Evolutionary conservation across 2,888 invertebrate genomes (phyloP).

Genomic region (Andrena minutula): DNA sequence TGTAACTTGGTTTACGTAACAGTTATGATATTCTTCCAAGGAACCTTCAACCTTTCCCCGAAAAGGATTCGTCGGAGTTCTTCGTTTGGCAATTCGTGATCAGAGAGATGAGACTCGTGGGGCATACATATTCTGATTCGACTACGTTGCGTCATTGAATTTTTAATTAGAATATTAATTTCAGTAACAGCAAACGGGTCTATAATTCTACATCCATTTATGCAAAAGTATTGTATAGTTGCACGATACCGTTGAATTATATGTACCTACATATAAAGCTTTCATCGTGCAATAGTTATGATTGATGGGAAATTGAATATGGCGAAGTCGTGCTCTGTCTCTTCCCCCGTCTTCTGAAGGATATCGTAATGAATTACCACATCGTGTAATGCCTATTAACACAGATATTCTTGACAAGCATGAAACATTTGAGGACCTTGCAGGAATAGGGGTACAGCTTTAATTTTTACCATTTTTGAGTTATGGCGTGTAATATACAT

Average conservation of each 20-base stretch:
- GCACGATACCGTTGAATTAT: not conserved
- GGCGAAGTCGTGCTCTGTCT: too few relatives aligned
- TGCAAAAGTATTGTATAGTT: not conserved
- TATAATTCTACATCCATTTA: not conserved
- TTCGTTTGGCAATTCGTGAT: constrained; percentile 28
- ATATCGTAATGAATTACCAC: too few relatives aligned
- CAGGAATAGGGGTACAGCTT: too few relatives aligned
- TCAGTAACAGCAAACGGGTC: not conserved
- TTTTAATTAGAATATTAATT: constrained; percentile 27
- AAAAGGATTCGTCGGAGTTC: constrained; percentile 40
- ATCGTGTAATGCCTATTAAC: too few relatives aligned
- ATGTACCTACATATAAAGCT: too few relatives aligned
- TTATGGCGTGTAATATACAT: too few relatives aligned
- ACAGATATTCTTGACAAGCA: too few relatives aligned
- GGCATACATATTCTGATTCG: constrained; percentile 12
- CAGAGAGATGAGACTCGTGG: constrained; percentile 2
- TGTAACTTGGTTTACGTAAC: constrained; percentile 58
- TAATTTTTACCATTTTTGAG: too few relatives aligned
- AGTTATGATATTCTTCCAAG: constrained; percentile 45
- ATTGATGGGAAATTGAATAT: too few relatives aligned
- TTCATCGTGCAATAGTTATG: too few relatives aligned
- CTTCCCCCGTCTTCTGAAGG: too few relatives aligned
- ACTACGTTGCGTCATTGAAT: constrained; percentile 19
- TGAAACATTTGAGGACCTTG: too few relatives aligned
- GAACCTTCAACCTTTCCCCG: constrained; percentile 53